Base-by-base conservation (phyloP, 1,140 invertebrate genomes). In the Myzus persicae region DNA sequence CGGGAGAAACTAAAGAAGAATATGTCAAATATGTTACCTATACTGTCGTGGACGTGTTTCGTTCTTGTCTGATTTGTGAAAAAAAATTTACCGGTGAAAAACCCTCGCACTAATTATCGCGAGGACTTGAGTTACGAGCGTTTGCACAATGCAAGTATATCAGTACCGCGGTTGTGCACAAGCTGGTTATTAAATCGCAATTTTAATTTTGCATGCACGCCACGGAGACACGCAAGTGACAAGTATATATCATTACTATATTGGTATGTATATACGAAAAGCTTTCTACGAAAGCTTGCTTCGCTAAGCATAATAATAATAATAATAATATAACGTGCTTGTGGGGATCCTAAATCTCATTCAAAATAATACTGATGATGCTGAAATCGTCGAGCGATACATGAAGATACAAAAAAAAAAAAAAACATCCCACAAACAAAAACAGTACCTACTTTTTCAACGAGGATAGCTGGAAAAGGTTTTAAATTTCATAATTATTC, bases 401-500 rank as follows among this genome's bases (percentile, higher is more conserved):
- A 40, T 81, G 3, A 36, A 76, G 24, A 36, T 24, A 36, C 8
- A 76, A 76, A 38, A 82, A 38, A 82, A 82, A 38, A 82, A 42
- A 42, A 42, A 40, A 42, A 11, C 36, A 31, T 40, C 31, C 31
- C 36, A 76, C 20, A n/a, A 76, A 76, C 59, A 40, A 31, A 2
- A 84, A 42, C 38, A 11, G 42, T 22, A 20, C n/a, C n/a, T n/a
- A n/a, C 20, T 22, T 42, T 84, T 38, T 40, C 36, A 42, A 40
- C 82, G 38, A 84, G 22, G 42, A 82, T 24, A 38, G 7, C 8
- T 11, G 38, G 24, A 84, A 42, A 26, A 26, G 31, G 31, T 76
- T n/a, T n/a, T 76, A n/a, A 76, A 76, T 76, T 18, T 76, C 59
- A 36, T n/a, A 76, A 76, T 76, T 76, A 76, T n/a, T 76, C 59